Percentiles rank a stretch among this genome's conserved stretches.
Conservation (phyloP, 2,797 vertebrate genomes). For the Chrosomus eos region DNA sequence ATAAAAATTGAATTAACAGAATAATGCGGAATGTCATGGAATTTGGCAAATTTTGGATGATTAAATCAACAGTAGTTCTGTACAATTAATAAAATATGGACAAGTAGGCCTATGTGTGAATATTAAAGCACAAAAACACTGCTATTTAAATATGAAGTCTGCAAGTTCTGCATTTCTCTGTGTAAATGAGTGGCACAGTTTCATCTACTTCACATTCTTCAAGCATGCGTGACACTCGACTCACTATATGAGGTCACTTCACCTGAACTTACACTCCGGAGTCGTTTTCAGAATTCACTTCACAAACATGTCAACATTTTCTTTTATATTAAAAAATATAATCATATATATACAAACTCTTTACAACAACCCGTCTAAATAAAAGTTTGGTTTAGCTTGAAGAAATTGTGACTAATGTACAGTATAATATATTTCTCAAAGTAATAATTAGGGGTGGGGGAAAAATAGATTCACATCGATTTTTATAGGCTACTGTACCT, state of each 20-base stretch:
- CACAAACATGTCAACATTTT: no score
- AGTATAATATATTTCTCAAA: no score
- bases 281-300: no score
- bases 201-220: no score
- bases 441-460: no score
- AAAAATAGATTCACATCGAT: no score
- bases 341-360: background rate
- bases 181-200: no score
- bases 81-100: background rate
- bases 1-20: background rate
- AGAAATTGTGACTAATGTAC: background rate
- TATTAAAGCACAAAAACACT: background rate
- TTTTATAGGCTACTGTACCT: no score
- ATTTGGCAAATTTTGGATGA: background rate
- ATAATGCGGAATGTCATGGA: background rate
- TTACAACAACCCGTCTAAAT: background rate
- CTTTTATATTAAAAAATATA: no score
- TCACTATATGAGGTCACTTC: no score
- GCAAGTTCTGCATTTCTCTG: background rate
- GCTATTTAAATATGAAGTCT: background rate
- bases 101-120: background rate
- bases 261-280: no score
- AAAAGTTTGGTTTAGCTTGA: background rate
- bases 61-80: background rate
- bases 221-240: no score